Evolutionary conservation across 2,797 vertebrate genomes (phyloP).

Genomic region (Syngnathus acus): DNA sequence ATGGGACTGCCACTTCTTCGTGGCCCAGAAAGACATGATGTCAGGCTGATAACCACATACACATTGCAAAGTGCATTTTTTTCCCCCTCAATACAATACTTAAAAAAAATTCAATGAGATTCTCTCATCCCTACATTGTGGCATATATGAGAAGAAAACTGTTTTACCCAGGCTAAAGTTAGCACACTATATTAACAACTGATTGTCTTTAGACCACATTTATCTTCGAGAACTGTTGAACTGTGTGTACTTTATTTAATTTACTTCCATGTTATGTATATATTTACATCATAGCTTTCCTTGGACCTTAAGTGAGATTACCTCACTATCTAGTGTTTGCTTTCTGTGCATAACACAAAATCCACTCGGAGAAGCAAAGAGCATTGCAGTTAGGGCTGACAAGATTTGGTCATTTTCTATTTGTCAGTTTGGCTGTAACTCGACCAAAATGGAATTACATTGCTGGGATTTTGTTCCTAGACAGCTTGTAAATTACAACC

Average conservation of each 20-base stretch:
- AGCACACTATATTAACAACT: background rate
- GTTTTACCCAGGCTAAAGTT: background rate
- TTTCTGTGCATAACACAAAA: constrained; percentile 21
- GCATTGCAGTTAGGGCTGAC: constrained; percentile 17
- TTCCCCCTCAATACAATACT: background rate
- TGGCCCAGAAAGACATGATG: background rate
- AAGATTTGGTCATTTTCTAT: constrained; percentile 29
- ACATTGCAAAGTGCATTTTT: background rate
- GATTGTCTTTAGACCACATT: background rate
- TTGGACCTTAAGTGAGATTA: background rate
- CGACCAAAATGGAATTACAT: constrained; percentile 38
- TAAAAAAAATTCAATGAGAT: no score
- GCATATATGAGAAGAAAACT: background rate
- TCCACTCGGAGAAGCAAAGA: constrained; percentile 17
- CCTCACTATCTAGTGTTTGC: background rate
- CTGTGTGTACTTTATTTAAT: background rate
- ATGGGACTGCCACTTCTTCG: background rate
- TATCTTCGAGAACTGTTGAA: background rate
- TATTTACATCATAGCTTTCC: background rate
- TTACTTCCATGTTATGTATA: background rate
- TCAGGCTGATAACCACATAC: background rate
- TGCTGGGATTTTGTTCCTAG: constrained; percentile 49
- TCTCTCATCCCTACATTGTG: no score
- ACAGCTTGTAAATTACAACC: constrained; percentile 62
- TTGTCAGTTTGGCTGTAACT: constrained; percentile 41